Base-by-base conservation (phyloP, 2,888 invertebrate genomes). In the Troides aeacus region DNA sequence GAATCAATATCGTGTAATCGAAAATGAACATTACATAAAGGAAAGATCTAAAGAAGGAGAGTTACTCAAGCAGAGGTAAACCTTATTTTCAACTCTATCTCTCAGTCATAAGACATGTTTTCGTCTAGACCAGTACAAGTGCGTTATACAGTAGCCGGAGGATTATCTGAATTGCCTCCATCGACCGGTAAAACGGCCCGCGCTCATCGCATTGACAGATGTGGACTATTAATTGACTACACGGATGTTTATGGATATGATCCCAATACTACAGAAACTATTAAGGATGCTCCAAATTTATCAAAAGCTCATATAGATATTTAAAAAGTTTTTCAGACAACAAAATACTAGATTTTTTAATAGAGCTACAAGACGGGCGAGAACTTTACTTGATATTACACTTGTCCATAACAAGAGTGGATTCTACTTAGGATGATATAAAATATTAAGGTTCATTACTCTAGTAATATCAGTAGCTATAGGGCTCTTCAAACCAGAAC, bases 231-330 rank as follows among this genome's bases (percentile, higher is more conserved):
- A 72, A 71, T 72, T 68, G 66, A 64, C 72, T 59, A 62, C 66
- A 70, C 76, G 74, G 76, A 74, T 75, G 77, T 77, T 68, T 72
- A 66, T 68, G 72, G 62, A 68, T 70, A 66, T 65, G 59, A 63
- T 68, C 60, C 23, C 50, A 58, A 58, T 50, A 53, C 39, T n/a
- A 21, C 23, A 17, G 42, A 62, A n/a, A 56, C 5, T 23, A 30
- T 36, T 68, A 63, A 50, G 58, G 69, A 42, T 62, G 67, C 23
- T 18, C 56, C 39, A 36, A 23, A 65, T 63, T 56, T 63, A 64
- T 70, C 58, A 62, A 57, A 57, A 39, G 0, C 56, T n/a, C 18
- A 53, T 63, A n/a, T 6, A 10, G 15, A 57, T 7, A 12, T 17
- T 50, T 50, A 50, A 17, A 50, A 2, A 12, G 17, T 50, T 50